phyloP scores from a whole-genome alignment of 2,113 vertebrate species.

The Saimiri boliviensis region DNA sequence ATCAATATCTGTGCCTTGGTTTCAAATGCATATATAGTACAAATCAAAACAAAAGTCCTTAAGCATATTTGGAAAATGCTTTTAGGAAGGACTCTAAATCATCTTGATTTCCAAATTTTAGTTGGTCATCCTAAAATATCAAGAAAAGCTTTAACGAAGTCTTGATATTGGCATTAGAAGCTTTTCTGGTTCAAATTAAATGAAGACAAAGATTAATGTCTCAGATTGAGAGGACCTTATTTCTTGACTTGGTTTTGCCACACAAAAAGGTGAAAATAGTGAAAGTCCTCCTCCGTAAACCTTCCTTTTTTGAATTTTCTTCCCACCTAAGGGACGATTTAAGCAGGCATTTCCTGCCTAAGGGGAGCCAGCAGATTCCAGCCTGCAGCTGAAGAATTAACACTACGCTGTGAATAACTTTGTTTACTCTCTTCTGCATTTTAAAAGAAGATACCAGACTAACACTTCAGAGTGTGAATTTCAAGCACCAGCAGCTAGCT shows the following conservation, averaged over 20 bases:
- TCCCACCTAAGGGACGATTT: neutral
- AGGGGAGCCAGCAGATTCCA: neutral
- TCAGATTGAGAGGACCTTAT: neutral
- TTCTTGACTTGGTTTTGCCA: neutral
- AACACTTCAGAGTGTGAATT: neutral
- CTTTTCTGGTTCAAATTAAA: neutral
- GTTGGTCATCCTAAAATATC: neutral
- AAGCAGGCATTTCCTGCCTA: slow-evolving; percentile 39
- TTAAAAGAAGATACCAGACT: neutral
- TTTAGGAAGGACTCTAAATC: neutral
- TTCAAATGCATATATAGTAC: neutral
- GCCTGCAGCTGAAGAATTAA: neutral
- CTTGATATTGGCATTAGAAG: neutral
- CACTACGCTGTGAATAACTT: neutral
- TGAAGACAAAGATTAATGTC: neutral
- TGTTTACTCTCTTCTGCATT: slow-evolving; percentile 46
- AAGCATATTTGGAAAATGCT: neutral
- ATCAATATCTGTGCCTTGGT: neutral
- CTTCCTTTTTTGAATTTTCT: neutral
- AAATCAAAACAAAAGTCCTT: slow-evolving; percentile 18
- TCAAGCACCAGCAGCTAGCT: neutral
- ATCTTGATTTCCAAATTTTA: neutral
- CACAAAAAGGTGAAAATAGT: neutral
- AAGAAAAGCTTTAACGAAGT: neutral
- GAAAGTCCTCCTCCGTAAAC: neutral